phyloP scores from a whole-genome alignment of 2,113 vertebrate species.

The Oceanodroma tethys region DNA sequence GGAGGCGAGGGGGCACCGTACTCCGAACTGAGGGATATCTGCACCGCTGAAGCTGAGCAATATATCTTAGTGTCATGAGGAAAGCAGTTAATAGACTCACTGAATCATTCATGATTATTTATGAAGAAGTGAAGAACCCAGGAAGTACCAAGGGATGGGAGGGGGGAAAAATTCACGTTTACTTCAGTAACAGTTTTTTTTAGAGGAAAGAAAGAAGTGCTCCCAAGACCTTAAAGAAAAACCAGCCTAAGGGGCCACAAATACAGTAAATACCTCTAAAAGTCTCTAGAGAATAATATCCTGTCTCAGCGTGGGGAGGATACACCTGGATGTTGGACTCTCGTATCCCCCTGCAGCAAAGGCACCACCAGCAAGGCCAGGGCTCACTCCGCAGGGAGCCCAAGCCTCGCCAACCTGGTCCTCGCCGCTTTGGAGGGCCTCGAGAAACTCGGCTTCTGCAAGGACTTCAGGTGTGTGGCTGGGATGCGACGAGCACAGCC shows the following conservation, averaged over 20 bases:
- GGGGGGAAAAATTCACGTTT: background rate
- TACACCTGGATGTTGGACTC: background rate
- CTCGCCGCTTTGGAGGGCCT: background rate
- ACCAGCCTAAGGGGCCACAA: background rate
- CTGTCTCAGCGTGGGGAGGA: background rate
- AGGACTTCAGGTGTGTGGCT: background rate
- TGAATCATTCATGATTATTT: background rate
- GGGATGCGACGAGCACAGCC: background rate
- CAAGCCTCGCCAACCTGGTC: background rate
- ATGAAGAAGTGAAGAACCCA: background rate
- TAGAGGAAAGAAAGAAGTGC: background rate
- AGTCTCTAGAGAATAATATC: background rate
- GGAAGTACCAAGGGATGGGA: background rate
- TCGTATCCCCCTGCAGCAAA: fast-evolving
- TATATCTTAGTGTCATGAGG: background rate
- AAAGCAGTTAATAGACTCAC: background rate
- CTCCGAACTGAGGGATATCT: background rate
- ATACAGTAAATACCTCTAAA: background rate
- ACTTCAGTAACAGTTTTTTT: background rate
- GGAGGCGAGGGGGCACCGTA: background rate
- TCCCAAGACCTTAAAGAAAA: background rate
- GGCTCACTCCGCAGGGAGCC: background rate
- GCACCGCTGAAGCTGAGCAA: background rate
- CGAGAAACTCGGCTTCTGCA: background rate
- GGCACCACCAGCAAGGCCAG: background rate